Evolutionary conservation across 2,797 vertebrate genomes (phyloP).

Genomic region (Enteromius trimaculatus): DNA sequence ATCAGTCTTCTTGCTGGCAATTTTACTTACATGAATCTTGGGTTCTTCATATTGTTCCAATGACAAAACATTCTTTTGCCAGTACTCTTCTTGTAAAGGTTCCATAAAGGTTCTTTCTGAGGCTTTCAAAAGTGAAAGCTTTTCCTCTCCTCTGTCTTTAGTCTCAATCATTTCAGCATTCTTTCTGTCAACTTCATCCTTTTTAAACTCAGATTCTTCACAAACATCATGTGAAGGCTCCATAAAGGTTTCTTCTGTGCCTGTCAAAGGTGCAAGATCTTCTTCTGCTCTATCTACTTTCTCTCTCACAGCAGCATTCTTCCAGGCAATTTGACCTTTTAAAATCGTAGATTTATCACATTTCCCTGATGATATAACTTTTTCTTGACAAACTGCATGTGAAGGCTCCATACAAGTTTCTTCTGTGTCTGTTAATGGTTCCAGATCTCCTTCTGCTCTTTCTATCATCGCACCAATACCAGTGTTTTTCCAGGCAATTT

Average conservation of each 20-base stretch:
- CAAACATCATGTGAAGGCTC: not conserved
- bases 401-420: not conserved
- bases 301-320: not conserved
- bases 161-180: not conserved
- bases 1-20: not conserved
- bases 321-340: not conserved
- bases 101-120: slow-evolving; percentile 4
- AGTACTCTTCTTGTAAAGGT: not conserved
- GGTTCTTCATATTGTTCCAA: not conserved
- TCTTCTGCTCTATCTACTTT: not conserved
- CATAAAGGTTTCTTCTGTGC: not conserved
- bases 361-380: slow-evolving; percentile 4
- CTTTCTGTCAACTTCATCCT: not conserved
- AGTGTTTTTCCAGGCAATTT: not conserved
- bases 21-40: not conserved
- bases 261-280: not conserved
- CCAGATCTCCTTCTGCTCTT: not conserved
- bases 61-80: slow-evolving; percentile 5
- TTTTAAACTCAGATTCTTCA: slow-evolving; percentile 5
- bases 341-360: not conserved
- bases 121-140: not conserved
- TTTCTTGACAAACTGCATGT: not conserved
- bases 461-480: not conserved
- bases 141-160: not conserved
- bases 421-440: not conserved